Evolutionary conservation across 2,888 invertebrate species (phyloP).

Genomic region (Drosophila falleni): DNA sequence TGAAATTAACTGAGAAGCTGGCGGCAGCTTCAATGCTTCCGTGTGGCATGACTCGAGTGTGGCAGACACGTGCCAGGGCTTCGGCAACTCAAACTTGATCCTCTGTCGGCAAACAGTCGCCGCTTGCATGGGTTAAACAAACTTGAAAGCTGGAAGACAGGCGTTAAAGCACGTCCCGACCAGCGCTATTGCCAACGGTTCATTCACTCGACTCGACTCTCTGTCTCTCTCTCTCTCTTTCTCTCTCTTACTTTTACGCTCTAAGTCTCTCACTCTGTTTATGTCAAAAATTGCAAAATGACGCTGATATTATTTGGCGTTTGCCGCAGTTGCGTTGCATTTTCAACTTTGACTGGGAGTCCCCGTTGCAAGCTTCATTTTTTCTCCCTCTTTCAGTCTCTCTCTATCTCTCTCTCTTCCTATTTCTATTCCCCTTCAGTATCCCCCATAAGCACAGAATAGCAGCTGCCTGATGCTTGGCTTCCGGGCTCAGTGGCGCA

Average conservation of each 20-base stretch:
- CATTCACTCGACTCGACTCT: conserved; percentile 52
- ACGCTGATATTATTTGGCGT: conserved; percentile 73
- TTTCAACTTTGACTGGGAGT: conserved; percentile 19
- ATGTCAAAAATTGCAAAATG: conserved; percentile 73
- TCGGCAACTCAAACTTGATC: conserved; percentile 64
- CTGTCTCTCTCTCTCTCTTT: neutral
- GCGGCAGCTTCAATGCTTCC: neutral
- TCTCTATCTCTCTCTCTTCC: neutral
- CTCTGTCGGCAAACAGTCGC: conserved; percentile 64
- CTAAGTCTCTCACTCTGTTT: conserved; percentile 15
- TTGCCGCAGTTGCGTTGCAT: conserved; percentile 54
- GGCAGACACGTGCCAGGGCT: conserved; percentile 65
- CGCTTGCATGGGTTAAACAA: conserved; percentile 72
- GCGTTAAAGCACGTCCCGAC: conserved; percentile 74
- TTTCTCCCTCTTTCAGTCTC: neutral
- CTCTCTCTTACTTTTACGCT: neutral
- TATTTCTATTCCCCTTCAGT: neutral
- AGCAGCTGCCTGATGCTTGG: conserved; percentile 43
- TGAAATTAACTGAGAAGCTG: neutral
- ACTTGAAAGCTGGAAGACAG: conserved; percentile 76
- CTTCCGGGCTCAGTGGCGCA: conserved; percentile 57
- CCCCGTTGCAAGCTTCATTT: conserved; percentile 1
- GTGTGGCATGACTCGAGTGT: conserved; percentile 32
- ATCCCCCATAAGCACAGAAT: neutral
- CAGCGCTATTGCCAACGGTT: conserved; percentile 52